Percentiles rank a stretch among this genome's conserved stretches.
These are phyloP conservation scores for Leptinotarsa peninsularis DNA, from an alignment of 2,888 invertebrate genomes.

Conservation along the genomic window DNA sequence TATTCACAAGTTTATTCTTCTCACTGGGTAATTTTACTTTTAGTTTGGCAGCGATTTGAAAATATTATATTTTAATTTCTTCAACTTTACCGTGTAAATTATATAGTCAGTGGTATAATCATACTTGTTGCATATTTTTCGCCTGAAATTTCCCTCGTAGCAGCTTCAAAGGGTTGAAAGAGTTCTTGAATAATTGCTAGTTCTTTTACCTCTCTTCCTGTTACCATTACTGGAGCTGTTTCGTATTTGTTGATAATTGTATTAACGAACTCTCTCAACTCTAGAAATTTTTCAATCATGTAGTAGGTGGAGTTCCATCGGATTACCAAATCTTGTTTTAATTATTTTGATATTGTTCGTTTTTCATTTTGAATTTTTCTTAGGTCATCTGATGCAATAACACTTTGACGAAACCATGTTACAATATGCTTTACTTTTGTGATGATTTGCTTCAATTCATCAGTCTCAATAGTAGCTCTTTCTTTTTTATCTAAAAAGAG, in stretches of 20 bases:
- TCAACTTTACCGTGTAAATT: constrained; percentile 28
- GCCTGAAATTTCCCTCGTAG: constrained; percentile 57
- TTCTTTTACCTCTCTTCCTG: constrained; percentile 50
- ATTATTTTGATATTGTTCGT: constrained; percentile 26
- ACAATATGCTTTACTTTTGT: constrained; percentile 30
- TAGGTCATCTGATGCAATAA: constrained; percentile 30
- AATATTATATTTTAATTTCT: not conserved
- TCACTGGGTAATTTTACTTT: not conserved
- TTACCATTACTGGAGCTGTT: constrained; percentile 54
- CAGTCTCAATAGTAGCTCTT: constrained; percentile 27
- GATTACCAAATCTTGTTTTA: constrained; percentile 54
- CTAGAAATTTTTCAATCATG: constrained; percentile 57
- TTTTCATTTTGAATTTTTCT: constrained; percentile 16
- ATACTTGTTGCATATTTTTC: constrained; percentile 55
- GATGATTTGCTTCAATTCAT: constrained; percentile 6
- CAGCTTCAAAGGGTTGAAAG: constrained; percentile 55
- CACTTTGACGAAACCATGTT: constrained; percentile 36
- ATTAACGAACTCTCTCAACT: constrained; percentile 46
- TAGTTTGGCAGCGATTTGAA: no score
- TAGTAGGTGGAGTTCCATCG: constrained; percentile 56
- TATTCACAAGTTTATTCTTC: not conserved
- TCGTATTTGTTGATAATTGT: constrained; percentile 26
- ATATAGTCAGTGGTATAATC: constrained; percentile 40
- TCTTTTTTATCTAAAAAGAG: constrained; percentile 19
- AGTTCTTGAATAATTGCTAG: constrained; percentile 50